Base-by-base conservation (phyloP, 2,797 vertebrate genomes). In the Lagocephalus sceleratus region DNA sequence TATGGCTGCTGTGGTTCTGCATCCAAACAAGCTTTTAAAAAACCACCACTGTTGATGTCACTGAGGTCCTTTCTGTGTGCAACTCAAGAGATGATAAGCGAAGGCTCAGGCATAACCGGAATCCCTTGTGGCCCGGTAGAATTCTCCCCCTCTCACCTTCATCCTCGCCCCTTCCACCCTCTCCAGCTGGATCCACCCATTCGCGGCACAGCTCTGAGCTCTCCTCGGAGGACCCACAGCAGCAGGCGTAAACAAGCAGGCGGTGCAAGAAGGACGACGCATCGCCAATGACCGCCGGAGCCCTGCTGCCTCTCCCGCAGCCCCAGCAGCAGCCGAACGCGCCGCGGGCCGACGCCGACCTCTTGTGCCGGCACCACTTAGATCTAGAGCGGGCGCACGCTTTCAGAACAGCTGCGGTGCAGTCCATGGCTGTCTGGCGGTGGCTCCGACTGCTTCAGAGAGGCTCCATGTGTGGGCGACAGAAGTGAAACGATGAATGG, bases 381-480 rank as follows among this genome's bases (percentile, higher is more conserved):
- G 54, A 35, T 20, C 81, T 73, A 14, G 79, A 75, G 52, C 79
- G 79, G 58, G 76, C 71, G 0, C 83, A 85, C 0, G 74, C 68
- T 75, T 85, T 87, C 57, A 85, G 74, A 74, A 85, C 60, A 32
- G 68, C 66, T n/a, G 80, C 74, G 0, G 82, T 79, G 76, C 85
- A 85, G 72, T 87, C 82, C 85, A 87, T 87, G 6, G 57, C 65
- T 51, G 12, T 40, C 40, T 32, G 26, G 20, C 17, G 23, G 57
- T 7, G 11, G 42, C 16, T 57, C 35, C 21, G 63, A 72, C 61
- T 61, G 73, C 54, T 35, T 84, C 51, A 77, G 52, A 72, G 51
- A 0, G 52, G 50, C 51, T 63, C 72, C 73, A 78, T 68, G 54
- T 7, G 62, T 54, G n/a, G n/a, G 68, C 52, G 48, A 56, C 48